phyloP scores from a whole-genome alignment of 2,113 vertebrate species.

The Pycnonotus jocosus region DNA sequence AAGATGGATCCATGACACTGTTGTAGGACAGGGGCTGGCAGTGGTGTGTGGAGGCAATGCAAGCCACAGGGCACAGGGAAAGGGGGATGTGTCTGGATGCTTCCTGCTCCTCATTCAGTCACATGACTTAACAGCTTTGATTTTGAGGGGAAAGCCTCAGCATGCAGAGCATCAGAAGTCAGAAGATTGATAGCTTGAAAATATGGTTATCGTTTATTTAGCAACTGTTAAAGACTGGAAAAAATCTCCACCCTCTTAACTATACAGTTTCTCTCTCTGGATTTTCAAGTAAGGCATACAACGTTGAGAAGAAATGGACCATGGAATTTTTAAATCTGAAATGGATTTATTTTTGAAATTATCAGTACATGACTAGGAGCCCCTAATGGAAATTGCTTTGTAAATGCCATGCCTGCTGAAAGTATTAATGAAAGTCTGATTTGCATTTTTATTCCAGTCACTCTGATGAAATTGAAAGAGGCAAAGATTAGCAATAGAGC shows the following conservation, averaged over 20 bases:
- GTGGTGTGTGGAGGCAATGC: accelerated
- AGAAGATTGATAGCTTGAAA: not conserved
- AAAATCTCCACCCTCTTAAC: not conserved
- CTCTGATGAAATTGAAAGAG: not conserved
- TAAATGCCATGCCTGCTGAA: not conserved
- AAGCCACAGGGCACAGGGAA: not conserved
- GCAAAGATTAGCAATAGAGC: not conserved
- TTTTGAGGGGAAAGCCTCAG: not conserved
- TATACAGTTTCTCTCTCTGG: not conserved
- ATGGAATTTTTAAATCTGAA: not conserved
- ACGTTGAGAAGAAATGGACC: not conserved
- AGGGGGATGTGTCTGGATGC: accelerated
- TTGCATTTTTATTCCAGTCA: not conserved
- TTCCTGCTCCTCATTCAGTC: not conserved
- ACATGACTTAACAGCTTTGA: not conserved
- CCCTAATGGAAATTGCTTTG: not conserved
- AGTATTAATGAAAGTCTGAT: not conserved
- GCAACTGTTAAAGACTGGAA: not conserved
- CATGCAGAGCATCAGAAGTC: not conserved
- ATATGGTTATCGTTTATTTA: not conserved
- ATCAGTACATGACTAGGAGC: not conserved
- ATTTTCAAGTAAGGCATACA: not conserved
- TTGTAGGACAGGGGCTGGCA: not conserved
- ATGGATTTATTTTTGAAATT: not conserved
- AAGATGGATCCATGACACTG: not conserved